Evolutionary conservation across 2,888 invertebrate genomes (phyloP).

Genomic region (Tholera decimalis): DNA sequence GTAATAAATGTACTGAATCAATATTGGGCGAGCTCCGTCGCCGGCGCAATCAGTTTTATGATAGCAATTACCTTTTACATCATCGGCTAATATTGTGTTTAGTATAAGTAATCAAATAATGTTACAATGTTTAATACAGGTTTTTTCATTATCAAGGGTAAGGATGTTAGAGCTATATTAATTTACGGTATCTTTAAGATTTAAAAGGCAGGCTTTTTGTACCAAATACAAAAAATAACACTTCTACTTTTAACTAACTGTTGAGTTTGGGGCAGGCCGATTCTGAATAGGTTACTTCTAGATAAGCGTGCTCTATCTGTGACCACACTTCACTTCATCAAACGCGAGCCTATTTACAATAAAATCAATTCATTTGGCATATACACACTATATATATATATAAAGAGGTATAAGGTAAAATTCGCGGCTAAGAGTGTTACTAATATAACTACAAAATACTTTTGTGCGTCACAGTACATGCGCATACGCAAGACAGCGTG

Average conservation of each 20-base stretch:
- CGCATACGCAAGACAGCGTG: constrained; percentile 68
- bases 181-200: too few species aligned
- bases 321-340: too few species aligned
- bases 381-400: too few species aligned
- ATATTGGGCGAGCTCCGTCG: constrained; percentile 38
- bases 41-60: constrained; percentile 50
- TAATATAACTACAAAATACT: constrained; percentile 28
- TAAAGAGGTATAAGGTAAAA: too few species aligned
- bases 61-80: constrained; percentile 41
- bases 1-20: constrained; percentile 37
- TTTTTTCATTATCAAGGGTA: constrained; percentile 25
- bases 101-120: constrained; percentile 41
- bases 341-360: too few species aligned
- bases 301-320: too few species aligned
- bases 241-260: neutral
- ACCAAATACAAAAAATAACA: neutral
- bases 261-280: neutral
- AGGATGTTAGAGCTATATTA: constrained; percentile 1
- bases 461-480: constrained; percentile 52
- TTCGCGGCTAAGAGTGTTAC: too few species aligned
- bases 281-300: too few species aligned
- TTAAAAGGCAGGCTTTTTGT: too few species aligned
- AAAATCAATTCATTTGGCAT: too few species aligned
- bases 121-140: constrained; percentile 43
- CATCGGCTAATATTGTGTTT: constrained; percentile 52